Evolutionary conservation across 2,113 vertebrate genomes (phyloP).

Genomic region (Cyanoderma ruficeps): DNA sequence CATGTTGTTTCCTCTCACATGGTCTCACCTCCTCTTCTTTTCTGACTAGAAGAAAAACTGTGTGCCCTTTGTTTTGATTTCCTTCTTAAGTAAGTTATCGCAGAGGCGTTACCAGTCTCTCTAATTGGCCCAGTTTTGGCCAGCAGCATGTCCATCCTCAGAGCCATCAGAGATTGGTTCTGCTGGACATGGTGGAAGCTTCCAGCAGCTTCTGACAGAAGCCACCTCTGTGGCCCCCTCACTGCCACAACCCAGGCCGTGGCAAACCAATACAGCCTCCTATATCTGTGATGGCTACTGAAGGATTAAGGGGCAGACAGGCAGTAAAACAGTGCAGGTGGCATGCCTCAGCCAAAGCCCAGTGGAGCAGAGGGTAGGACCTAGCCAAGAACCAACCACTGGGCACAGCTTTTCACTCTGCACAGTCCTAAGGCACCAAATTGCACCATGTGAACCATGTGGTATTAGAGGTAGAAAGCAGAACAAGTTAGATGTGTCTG

Average conservation of each 20-base stretch:
- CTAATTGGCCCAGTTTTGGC: neutral
- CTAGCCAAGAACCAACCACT: neutral
- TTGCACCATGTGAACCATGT: neutral
- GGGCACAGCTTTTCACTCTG: neutral
- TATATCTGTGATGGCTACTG: accelerated
- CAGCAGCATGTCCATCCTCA: neutral
- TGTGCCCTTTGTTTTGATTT: neutral
- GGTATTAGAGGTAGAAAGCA: neutral
- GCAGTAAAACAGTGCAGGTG: neutral
- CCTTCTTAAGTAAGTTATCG: neutral
- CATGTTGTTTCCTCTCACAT: neutral
- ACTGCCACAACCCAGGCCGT: neutral
- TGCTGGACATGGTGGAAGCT: neutral
- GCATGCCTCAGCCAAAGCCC: neutral
- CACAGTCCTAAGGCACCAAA: neutral
- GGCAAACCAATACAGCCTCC: neutral
- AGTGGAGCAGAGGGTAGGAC: neutral
- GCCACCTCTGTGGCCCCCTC: neutral
- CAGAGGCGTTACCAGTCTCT: too few species aligned
- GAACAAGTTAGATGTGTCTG: neutral
- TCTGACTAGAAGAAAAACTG: neutral
- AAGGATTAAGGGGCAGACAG: neutral
- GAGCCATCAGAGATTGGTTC: neutral
- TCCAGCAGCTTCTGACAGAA: neutral
- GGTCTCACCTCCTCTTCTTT: neutral